phyloP scores from a whole-genome alignment of 2,888 invertebrate genomes.

The Eupeodes luniger region DNA sequence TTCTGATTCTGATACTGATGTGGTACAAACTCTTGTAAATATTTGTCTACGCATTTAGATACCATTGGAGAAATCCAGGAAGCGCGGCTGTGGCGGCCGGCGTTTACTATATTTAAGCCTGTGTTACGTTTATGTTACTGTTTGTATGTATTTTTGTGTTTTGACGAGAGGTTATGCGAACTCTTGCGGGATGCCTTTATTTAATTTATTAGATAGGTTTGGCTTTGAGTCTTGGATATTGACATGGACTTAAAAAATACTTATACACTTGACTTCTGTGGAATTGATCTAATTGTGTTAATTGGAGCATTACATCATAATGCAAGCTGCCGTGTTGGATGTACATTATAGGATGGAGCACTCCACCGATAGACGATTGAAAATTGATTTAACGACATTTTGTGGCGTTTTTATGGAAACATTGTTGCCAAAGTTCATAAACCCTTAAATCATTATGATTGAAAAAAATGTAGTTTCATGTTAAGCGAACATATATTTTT shows the following conservation, averaged over 20 bases:
- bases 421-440: too few species aligned
- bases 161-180: constrained; percentile 28
- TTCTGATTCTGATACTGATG: constrained; percentile 49
- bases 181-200: constrained; percentile 52
- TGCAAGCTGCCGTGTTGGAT: too few species aligned
- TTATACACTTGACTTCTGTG: constrained; percentile 17
- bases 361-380: too few species aligned
- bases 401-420: too few species aligned
- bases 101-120: constrained; percentile 38
- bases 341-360: too few species aligned
- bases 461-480: neutral
- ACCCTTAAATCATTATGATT: too few species aligned
- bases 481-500: neutral
- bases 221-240: neutral
- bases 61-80: constrained; percentile 67
- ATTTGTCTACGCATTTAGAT: constrained; percentile 76
- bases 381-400: too few species aligned
- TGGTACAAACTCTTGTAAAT: constrained; percentile 67
- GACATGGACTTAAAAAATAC: neutral
- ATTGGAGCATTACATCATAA: constrained; percentile 61
- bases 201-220: constrained; percentile 61
- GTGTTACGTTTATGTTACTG: constrained; percentile 2
- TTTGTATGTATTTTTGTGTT: neutral
- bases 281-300: constrained; percentile 64
- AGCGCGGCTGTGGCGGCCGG: constrained; percentile 43